phyloP scores from a whole-genome alignment of 2,797 vertebrate genomes.

The Lacerta agilis region DNA sequence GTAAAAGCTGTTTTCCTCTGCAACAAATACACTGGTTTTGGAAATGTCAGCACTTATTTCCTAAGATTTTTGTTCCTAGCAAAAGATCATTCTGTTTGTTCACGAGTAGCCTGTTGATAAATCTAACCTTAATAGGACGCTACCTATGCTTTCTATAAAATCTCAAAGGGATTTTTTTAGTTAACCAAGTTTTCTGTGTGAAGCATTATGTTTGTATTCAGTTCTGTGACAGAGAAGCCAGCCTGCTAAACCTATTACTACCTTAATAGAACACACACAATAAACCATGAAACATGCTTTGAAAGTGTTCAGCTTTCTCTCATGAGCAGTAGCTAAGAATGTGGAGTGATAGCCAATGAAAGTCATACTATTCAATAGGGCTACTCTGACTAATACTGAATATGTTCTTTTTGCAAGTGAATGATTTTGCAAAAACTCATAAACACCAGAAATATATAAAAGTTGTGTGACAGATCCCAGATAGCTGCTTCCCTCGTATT shows the following conservation, averaged over 20 bases:
- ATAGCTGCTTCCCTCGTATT: no score
- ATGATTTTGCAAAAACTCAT: constrained; percentile 71
- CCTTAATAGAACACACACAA: constrained; percentile 60
- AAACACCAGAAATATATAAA: constrained; percentile 72
- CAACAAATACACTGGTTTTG: constrained; percentile 29
- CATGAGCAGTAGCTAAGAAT: constrained; percentile 61
- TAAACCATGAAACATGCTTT: constrained; percentile 56
- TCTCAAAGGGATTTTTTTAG: not conserved
- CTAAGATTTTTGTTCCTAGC: constrained; percentile 34
- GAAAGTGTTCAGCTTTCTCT: constrained; percentile 66
- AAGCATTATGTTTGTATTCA: constrained; percentile 36
- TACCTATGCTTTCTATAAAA: not conserved
- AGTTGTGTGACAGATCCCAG: not conserved
- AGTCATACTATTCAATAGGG: constrained; percentile 1
- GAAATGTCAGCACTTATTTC: constrained; percentile 7
- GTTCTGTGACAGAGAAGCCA: constrained; percentile 36
- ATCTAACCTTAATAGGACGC: constrained; percentile 34
- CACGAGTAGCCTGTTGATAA: constrained; percentile 26
- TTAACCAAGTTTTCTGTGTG: constrained; percentile 49
- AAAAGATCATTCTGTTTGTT: constrained; percentile 33
- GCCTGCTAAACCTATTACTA: constrained; percentile 67
- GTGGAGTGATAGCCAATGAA: constrained; percentile 66
- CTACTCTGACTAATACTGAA: no score
- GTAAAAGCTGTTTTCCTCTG: not conserved
- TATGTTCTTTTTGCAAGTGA: not conserved